Conservation (phyloP, 2,888 invertebrate species). For the Sepioteuthis lessoniana region DNA sequence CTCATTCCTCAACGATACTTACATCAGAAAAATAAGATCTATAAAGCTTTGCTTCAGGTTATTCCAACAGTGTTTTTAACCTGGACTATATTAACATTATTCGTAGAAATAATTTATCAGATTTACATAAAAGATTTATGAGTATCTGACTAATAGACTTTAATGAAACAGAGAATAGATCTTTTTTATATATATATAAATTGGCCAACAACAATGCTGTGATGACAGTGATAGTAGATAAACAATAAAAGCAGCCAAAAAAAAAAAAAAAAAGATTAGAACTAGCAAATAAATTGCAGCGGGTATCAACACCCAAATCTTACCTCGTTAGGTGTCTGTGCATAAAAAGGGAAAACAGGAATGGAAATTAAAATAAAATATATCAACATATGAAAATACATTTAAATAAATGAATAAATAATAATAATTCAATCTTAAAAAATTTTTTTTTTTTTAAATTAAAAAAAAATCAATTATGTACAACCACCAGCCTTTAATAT, state of each 20-base stretch:
- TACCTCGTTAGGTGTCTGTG: slow-evolving; percentile 45
- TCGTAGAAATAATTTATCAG: background rate
- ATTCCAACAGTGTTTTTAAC: too few species aligned
- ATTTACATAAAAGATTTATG: background rate
- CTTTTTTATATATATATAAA: background rate
- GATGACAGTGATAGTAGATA: background rate
- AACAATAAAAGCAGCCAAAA: slow-evolving; percentile 45
- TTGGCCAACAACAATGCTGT: background rate
- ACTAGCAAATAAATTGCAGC: background rate
- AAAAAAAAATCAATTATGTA: background rate
- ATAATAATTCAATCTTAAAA: background rate
- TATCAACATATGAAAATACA: background rate
- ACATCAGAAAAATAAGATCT: too few species aligned
- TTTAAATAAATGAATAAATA: background rate
- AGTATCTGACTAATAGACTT: background rate
- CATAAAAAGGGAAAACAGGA: background rate
- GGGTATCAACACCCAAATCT: slow-evolving; percentile 24
- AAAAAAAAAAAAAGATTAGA: slow-evolving; percentile 8
- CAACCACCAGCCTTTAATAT: background rate
- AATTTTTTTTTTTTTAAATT: too few species aligned
- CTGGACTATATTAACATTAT: too few species aligned
- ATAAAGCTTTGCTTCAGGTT: too few species aligned
- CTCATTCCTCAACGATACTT: too few species aligned
- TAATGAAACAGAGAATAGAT: background rate
- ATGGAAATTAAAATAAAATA: background rate